Evolutionary conservation across 2,113 vertebrate genomes (phyloP), one percentile per base, ranked within the genome.

Genomic region (Gobio gobio): DNA sequence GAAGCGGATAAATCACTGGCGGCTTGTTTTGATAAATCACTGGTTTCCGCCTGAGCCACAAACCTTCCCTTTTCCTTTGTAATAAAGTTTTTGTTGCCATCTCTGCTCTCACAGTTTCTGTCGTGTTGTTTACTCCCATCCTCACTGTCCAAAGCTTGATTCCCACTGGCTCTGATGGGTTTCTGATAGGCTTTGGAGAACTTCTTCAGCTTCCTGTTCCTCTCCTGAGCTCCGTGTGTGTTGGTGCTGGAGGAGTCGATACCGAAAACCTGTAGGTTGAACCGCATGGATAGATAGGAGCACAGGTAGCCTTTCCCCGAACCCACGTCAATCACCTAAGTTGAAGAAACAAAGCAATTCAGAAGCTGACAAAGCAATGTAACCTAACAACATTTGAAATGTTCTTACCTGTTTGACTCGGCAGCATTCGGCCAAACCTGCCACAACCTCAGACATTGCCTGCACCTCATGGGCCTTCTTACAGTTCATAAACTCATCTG

Each of bases 381-480:
- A 51, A 66, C 5, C 18, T 2, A 56, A 82, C 0, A n/a, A 24
- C 6, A 24, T 70, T 59, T 76, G 0, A 70, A 12, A 1, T 3
- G 22, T 6, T 58, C 16, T 90, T 90, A 98, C 97, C 96, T 99
- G 97, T 56, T 94, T 96, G 91, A 98, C 90, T 76, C 91, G 89
- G 90, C 91, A 98, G 61, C 88, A 91, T 86, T 90, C 93, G 0
- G 96, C 94, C 82, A 98, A 91, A 87, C 82, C 89, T 54, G 93
- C 90, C 76, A 98, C 94, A 59, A 97, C 91, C 85, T 97, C 95
- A 76, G 98, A 97, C 98, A 99, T 97, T 76, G 93, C 91, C 82
- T 95, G 94, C 77, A 99, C 98, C 94, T 99, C 98, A 89, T 99
- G 98, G 18, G 97, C 97, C 84, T 99, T 99, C 91, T 99, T 99